Conservation (phyloP, 2,888 invertebrate genomes). For the Lepeophtheirus nordmannii region DNA sequence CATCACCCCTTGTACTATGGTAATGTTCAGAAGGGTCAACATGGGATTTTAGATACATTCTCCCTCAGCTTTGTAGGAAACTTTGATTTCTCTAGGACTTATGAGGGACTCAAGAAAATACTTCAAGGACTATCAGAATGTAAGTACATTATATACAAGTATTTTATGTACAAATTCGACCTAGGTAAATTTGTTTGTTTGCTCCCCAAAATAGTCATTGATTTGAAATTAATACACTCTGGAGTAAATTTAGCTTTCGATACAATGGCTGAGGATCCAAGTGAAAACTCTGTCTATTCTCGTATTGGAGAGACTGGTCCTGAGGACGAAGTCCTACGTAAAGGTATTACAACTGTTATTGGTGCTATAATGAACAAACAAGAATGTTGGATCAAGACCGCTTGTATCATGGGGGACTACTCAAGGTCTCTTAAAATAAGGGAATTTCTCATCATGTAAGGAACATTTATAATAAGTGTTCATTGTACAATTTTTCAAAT, state of each 20-base stretch:
- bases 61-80: slow-evolving; percentile 15
- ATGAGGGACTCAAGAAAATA: slow-evolving; percentile 11
- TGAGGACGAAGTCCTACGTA: background rate
- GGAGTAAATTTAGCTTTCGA: slow-evolving; percentile 11
- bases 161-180: background rate
- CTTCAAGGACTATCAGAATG: slow-evolving; percentile 9
- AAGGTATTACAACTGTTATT: slow-evolving; percentile 9
- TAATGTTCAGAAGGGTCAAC: background rate
- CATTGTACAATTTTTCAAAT: too few relatives aligned
- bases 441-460: slow-evolving; percentile 13
- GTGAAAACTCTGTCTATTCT: background rate
- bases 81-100: slow-evolving; percentile 12
- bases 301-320: slow-evolving; percentile 1
- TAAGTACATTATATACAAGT: background rate
- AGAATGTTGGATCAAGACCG: slow-evolving; percentile 1
- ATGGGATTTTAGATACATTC: slow-evolving; percentile 14
- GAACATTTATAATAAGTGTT: too few relatives aligned
- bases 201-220: background rate
- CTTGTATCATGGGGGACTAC: slow-evolving; percentile 2
- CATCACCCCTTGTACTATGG: background rate
- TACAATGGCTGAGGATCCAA: background rate
- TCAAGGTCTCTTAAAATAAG: background rate
- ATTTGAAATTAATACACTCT: slow-evolving; percentile 5
- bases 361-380: slow-evolving; percentile 10
- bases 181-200: background rate